phyloP scores from a whole-genome alignment of 2,888 invertebrate species.

The Chirona hameri region DNA sequence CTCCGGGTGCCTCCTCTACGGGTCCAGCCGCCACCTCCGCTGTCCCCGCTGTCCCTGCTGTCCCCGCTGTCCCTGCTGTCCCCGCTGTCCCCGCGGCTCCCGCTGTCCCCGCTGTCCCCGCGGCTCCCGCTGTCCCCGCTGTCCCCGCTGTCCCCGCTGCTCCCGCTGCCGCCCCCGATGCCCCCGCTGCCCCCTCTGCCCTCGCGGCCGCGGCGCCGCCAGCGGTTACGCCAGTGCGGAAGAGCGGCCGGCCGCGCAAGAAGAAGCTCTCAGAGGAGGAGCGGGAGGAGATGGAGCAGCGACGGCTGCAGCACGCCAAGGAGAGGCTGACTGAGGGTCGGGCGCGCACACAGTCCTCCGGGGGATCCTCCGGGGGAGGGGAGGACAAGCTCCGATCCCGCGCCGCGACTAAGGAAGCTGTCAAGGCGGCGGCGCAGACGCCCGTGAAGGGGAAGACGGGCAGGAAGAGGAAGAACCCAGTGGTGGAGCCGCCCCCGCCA shows the following conservation, averaged over 20 bases:
- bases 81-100: neutral
- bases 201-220: neutral
- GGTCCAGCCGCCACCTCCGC: neutral
- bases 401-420: neutral
- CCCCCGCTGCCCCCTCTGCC: neutral
- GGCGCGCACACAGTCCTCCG: neutral
- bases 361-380: neutral
- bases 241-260: conserved; percentile 29
- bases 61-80: too few species aligned
- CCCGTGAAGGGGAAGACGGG: neutral
- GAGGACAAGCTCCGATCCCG: neutral
- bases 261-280: neutral
- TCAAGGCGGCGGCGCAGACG: neutral
- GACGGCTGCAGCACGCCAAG: neutral
- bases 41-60: too few species aligned
- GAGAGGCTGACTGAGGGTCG: neutral
- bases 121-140: too few species aligned
- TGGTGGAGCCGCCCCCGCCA: neutral
- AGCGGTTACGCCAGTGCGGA: neutral
- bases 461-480: conserved; percentile 8
- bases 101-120: neutral
- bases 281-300: neutral
- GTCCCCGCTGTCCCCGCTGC: too few species aligned
- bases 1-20: neutral
- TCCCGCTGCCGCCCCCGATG: neutral